Conservation (phyloP, 2,888 invertebrate species). For the Arge pagana region DNA sequence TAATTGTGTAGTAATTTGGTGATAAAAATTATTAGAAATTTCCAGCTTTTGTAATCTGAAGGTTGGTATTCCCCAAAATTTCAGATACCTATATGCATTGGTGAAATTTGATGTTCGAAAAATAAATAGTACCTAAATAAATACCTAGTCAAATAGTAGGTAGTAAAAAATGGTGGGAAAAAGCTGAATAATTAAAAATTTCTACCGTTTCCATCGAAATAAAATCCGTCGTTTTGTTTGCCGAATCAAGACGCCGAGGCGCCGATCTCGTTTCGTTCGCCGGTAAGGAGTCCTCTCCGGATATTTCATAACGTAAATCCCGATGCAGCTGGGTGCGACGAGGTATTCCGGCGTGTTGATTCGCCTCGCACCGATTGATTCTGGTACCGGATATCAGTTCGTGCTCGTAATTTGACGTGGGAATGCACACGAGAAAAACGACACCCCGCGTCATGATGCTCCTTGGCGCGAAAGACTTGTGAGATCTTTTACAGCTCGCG, state of each 20-base stretch:
- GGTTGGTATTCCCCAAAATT: no score
- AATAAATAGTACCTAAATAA: not conserved
- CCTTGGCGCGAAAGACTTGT: not conserved
- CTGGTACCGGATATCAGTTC: conserved; percentile 61
- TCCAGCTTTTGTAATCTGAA: no score
- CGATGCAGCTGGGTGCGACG: no score
- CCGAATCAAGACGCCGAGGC: conserved; percentile 53
- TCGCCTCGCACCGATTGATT: no score
- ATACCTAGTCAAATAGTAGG: not conserved
- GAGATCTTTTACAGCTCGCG: no score
- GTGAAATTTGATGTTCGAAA: no score
- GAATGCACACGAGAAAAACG: conserved; percentile 71
- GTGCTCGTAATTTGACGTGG: conserved; percentile 71
- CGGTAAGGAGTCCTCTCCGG: conserved; percentile 57
- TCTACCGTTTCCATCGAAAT: conserved; percentile 72
- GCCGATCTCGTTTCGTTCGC: conserved; percentile 58
- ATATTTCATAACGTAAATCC: conserved; percentile 58
- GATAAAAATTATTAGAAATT: no score
- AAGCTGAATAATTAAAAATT: conserved; percentile 25
- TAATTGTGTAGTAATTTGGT: no score
- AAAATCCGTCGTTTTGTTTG: conserved; percentile 55
- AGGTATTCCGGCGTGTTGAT: no score
- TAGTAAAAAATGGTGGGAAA: not conserved
- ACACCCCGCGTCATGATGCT: conserved; percentile 61
- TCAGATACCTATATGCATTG: no score